Conservation (phyloP, 1,140 invertebrate species). For the Caenorhabditis inopinata region DNA sequence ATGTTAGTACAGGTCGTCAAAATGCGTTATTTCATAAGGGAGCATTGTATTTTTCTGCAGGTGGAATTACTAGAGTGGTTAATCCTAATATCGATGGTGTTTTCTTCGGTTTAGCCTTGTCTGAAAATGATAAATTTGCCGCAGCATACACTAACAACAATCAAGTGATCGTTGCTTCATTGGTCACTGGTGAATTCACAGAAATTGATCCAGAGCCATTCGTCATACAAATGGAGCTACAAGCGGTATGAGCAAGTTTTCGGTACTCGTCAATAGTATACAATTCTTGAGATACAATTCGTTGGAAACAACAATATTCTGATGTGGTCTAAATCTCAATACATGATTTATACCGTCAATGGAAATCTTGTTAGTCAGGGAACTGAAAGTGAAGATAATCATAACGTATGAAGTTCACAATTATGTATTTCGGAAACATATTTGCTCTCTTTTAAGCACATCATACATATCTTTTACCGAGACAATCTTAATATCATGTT, state of each 20-base stretch:
- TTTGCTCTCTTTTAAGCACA: slow-evolving; percentile 41
- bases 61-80: slow-evolving; percentile 84
- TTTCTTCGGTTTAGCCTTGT: slow-evolving; percentile 89
- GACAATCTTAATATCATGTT: slow-evolving; percentile 35
- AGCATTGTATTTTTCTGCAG: slow-evolving; percentile 67
- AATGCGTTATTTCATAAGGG: neutral
- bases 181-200: slow-evolving; percentile 72
- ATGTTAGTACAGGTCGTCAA: slow-evolving; percentile 77
- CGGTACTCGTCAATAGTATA: too few species aligned
- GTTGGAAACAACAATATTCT: slow-evolving; percentile 37
- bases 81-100: slow-evolving; percentile 82
- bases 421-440: neutral
- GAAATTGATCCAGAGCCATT: slow-evolving; percentile 52
- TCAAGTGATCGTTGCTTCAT: slow-evolving; percentile 79
- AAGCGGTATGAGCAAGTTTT: neutral
- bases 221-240: slow-evolving; percentile 55
- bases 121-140: slow-evolving; percentile 90
- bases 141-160: slow-evolving; percentile 95
- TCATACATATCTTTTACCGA: slow-evolving; percentile 54
- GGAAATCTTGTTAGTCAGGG: slow-evolving; percentile 49
- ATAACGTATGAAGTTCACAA: neutral
- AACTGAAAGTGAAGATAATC: slow-evolving; percentile 21
- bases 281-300: slow-evolving; percentile 10
- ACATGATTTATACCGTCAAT: slow-evolving; percentile 53
- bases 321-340: slow-evolving; percentile 55